Base-by-base conservation (phyloP, 2,888 invertebrate genomes). In the Athalia circularis region DNA sequence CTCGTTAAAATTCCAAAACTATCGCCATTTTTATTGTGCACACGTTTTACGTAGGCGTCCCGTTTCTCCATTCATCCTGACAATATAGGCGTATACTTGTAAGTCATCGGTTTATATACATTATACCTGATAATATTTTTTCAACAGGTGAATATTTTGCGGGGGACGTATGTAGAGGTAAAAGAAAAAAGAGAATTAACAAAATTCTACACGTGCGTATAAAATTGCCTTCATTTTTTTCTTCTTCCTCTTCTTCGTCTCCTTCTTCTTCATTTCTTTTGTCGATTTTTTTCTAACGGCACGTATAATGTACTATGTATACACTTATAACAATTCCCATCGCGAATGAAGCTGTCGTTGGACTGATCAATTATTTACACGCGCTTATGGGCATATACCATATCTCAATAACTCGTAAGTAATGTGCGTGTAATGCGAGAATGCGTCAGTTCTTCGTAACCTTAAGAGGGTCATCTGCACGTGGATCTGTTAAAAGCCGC, bases 1-100 rank as follows among this genome's bases (percentile, higher is more conserved):
- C 64, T 64, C 64, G 64, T 64, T 64, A 64, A 64, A 64, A 64
- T 64, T 64, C 64, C 64, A 64, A 5, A 43, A 64, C 43, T 43
- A 64, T 64, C 29, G 29, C 64, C 45, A 29, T 29, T 29, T 29
- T 29, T 29, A 29, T 29, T 29, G 2, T 29, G 2, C 29, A 29
- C 29, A 29, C 29, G 29, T 29, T 29, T 29, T 29, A 29, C 2
- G 29, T 29, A 29, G 29, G 29, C 29, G 29, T 29, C 29, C 29
- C 2, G 29, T 29, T 29, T 29, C 29, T 29, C 2, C 29, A 29
- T 29, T 29, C 29, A 29, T 29, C 29, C 29, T 2, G 2, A 29
- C 29, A 29, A 29, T 29, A 29, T 29, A 29, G 0, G 2, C 29
- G 2, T 29, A 29, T 29, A 29, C 29, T 29, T 29, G 29, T 29